Conservation (phyloP, 2,888 invertebrate genomes). For the Drosophila limbata region DNA sequence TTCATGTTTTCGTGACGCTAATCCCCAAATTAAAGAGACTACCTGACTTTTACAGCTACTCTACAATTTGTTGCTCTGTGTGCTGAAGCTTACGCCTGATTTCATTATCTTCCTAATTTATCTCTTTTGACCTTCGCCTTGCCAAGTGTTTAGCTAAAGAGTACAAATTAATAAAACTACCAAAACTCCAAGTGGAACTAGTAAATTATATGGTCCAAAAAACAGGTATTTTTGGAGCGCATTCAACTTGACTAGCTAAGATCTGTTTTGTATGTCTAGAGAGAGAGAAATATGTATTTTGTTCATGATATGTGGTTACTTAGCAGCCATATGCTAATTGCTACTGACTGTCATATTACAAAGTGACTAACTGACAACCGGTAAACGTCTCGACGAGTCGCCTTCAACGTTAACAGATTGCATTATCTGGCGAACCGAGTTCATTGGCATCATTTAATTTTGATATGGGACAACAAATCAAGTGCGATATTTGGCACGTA, state of each 20-base stretch:
- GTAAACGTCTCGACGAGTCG: conserved; percentile 33
- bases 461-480: conserved; percentile 27
- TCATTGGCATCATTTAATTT: conserved; percentile 65
- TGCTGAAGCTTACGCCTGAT: conserved; percentile 5
- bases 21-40: background rate
- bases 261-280: conserved; percentile 3
- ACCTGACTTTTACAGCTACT: background rate
- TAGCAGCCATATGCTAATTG: conserved; percentile 70
- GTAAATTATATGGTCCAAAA: conserved; percentile 37
- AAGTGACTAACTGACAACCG: conserved; percentile 28
- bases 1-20: background rate
- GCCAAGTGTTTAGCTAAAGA: conserved; percentile 22
- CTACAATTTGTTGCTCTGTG: background rate
- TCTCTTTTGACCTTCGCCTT: conserved; percentile 46
- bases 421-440: conserved; percentile 48
- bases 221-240: conserved; percentile 45
- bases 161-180: conserved; percentile 27
- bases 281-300: conserved; percentile 6
- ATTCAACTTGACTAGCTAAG: conserved; percentile 19
- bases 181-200: conserved; percentile 18
- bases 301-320: conserved; percentile 38
- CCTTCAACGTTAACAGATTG: conserved; percentile 33
- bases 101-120: conserved; percentile 16
- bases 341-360: conserved; percentile 26
- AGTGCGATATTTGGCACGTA: conserved; percentile 17